These are phyloP conservation scores for Leptinotarsa juncta DNA, from an alignment of 2,888 invertebrate species.

Conservation along the genomic window DNA sequence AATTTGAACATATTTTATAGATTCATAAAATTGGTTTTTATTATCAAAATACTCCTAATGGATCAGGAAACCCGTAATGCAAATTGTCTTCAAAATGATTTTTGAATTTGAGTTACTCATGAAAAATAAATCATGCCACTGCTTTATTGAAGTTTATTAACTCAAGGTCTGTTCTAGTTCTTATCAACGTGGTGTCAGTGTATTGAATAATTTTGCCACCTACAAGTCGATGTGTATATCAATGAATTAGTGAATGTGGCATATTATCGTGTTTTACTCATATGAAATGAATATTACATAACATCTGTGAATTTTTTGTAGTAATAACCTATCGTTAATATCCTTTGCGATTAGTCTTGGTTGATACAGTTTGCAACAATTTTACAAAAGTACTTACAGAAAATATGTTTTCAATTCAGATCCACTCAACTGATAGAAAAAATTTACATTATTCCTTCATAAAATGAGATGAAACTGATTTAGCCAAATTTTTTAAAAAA, in stretches of 20 bases:
- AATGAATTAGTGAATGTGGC: neutral
- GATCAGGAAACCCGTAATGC: too few relatives aligned
- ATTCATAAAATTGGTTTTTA: too few relatives aligned
- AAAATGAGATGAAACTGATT: too few relatives aligned
- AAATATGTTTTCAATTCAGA: too few relatives aligned
- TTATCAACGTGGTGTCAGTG: neutral
- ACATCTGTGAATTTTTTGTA: neutral
- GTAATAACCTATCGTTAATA: neutral
- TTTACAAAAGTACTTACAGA: too few relatives aligned
- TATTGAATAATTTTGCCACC: slow-evolving; percentile 1
- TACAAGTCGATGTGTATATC: neutral
- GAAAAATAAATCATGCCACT: neutral
- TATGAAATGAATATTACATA: neutral
- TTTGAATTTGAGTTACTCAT: neutral
- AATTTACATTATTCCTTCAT: too few relatives aligned
- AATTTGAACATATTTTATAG: too few relatives aligned
- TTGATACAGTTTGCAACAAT: neutral
- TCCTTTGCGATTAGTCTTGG: neutral
- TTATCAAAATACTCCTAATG: too few relatives aligned
- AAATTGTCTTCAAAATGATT: too few relatives aligned
- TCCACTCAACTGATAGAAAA: too few relatives aligned
- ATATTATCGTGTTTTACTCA: neutral
- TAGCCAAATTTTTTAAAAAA: too few relatives aligned
- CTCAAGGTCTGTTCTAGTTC: neutral
- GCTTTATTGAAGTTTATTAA: neutral